Evolutionary conservation across 2,113 vertebrate species (phyloP), one percentile per base, ranked within the genome.

Genomic region (Hippolais icterina): DNA sequence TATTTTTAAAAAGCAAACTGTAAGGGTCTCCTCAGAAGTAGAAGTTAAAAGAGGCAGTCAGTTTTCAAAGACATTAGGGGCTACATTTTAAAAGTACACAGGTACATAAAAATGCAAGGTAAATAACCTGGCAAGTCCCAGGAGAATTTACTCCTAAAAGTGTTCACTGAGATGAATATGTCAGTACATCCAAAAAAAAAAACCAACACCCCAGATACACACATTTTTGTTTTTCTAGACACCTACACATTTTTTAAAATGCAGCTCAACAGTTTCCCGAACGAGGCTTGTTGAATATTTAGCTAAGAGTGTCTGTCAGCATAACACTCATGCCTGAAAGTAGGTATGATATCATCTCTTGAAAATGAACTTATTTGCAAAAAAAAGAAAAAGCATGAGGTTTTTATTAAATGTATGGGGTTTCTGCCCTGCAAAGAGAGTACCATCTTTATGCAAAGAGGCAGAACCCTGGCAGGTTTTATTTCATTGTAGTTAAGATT

Each of bases 171-270:
- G 27, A 86, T 23, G n/a, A 86, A 77, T 11, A n/a, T 4, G 9
- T 28, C 29, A 56, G 63, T 57, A 85, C 6, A 31, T 31, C 44
- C 68, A 10, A 46, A 77, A 81, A 59, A 70, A 80, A 19, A 77
- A 81, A 59, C 65, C 77, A 22, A 77, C 44, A 85, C 5, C 9
- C 37, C 39, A 44, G 76, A 23, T 83, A 72, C 42, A 77, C 63
- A 57, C 35, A 70, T 70, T 71, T 96, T 81, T 90, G 71, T 83
- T 93, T 95, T 77, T 63, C 72, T 65, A 86, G 66, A 63, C 42
- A 77, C 75, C 70, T 49, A 85, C 57, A 31, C 20, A 27, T 60
- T 81, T 86, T 89, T 85, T 63, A 11, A 86, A 92, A 86, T 42
- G n/a, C 25, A 77, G 72, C 60, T 87, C 21, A 41, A 77, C 25